A percentile compares a stretch with the other conserved stretches of the same genome.
These are phyloP conservation scores for Samia ricini DNA, from an alignment of 1,140 invertebrate species.

Conservation along the genomic window DNA sequence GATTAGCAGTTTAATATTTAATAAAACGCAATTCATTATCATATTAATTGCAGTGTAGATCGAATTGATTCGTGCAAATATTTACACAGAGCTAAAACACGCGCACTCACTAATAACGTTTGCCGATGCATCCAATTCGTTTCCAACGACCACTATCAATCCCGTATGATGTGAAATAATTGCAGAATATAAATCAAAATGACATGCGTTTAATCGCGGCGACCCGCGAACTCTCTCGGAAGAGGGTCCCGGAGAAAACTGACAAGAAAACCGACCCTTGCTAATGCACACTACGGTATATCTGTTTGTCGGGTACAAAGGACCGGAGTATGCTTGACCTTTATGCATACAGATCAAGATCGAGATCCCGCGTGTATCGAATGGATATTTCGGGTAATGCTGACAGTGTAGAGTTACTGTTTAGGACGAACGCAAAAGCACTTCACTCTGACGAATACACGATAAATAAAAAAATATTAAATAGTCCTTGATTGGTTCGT, in stretches of 20 bases:
- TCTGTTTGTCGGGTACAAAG: constrained; percentile 60
- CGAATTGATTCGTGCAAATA: no score
- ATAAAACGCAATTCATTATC: no score
- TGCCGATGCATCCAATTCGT: constrained; percentile 10
- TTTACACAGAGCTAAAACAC: no score
- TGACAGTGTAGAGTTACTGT: constrained; percentile 30
- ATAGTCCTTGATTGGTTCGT: no score
- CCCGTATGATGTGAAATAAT: constrained; percentile 46
- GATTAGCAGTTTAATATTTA: no score
- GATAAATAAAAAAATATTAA: no score
- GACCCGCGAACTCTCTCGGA: constrained; percentile 40
- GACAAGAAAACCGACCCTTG: constrained; percentile 49
- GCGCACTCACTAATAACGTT: constrained; percentile 15
- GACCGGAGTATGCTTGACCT: constrained; percentile 53
- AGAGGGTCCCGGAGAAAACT: constrained; percentile 16
- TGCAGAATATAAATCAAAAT: constrained; percentile 75
- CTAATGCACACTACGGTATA: constrained; percentile 60
- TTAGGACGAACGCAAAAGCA: background rate
- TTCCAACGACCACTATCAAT: background rate
- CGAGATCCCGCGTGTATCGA: constrained; percentile 18
- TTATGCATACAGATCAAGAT: constrained; percentile 14
- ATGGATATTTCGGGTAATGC: constrained; percentile 13
- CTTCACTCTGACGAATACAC: background rate
- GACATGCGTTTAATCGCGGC: constrained; percentile 67
- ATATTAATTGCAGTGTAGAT: no score